A percentile compares a stretch with the other conserved stretches of the same genome.
Evolutionary conservation across 1,140 invertebrate genomes (phyloP).

Genomic region (Nomia melanderi): DNA sequence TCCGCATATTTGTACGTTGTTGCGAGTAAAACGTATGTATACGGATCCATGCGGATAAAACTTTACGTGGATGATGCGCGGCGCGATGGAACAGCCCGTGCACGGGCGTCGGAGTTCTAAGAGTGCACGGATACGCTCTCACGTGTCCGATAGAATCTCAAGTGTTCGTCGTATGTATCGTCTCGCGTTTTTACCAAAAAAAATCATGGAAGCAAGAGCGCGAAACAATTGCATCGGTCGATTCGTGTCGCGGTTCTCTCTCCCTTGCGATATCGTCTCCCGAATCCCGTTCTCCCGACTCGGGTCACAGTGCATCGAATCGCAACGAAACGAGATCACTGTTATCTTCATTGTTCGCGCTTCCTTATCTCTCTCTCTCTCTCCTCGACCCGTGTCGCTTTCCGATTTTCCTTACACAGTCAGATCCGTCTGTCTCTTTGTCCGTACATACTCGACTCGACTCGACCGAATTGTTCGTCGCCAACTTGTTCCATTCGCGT

Average conservation of each 20-base stretch:
- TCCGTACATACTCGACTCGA: not conserved
- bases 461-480: constrained; percentile 19
- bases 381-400: not conserved
- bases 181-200: constrained; percentile 48
- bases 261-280: too few relatives aligned
- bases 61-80: not conserved
- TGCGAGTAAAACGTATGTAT: constrained; percentile 17
- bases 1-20: constrained; percentile 36
- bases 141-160: constrained; percentile 69
- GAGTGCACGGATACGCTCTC: constrained; percentile 48
- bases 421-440: too few relatives aligned
- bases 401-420: too few relatives aligned
- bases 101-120: constrained; percentile 25
- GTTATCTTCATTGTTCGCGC: too few relatives aligned
- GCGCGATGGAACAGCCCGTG: not conserved
- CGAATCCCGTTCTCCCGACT: not conserved
- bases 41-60: not conserved
- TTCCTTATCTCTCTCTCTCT: too few relatives aligned
- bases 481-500: constrained; percentile 5
- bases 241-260: constrained; percentile 11
- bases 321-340: too few relatives aligned
- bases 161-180: constrained; percentile 64
- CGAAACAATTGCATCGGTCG: constrained; percentile 39
- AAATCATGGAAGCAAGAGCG: constrained; percentile 23
- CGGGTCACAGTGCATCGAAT: too few relatives aligned